Evolutionary conservation across 2,888 invertebrate genomes (phyloP), one percentile per base, ranked within the genome.

Genomic region (Abscondita cerata): DNA sequence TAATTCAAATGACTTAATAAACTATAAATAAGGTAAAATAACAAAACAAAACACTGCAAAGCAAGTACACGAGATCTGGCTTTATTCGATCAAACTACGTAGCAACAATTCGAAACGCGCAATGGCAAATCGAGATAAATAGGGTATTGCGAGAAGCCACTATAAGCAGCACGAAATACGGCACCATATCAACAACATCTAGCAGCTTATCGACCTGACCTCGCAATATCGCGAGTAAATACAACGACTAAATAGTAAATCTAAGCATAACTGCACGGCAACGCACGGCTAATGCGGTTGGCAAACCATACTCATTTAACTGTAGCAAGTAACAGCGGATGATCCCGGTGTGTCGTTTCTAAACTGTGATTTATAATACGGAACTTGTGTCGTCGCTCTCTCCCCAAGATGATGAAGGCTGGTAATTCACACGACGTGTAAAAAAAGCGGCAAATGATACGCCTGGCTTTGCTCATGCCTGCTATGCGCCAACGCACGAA

Each of bases 271-370:
- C 73, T 99, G 99, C 70, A 99, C 91, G 16, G 95, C 91, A n/a
- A 65, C 99, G 86, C 54, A 99, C 85, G 81, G 99, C 99, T 85
- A 99, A 91, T 52, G 98, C 98, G 9, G 98, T 99, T 72, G 12
- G 98, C 97, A 84, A 98, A 99, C 63, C 96, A 90, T 54, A 99
- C 96, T 97, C 95, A 83, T 99, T 99, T 71, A 98, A 88, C 80
- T 97, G 95, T 13, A 93, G 89, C 64, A 97, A 83, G 18, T 91
- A 77, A 91, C 90, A 87, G 96, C 93, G 99, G 99, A 83, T 99
- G 99, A 87, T 99, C 98, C 98, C 99, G 99, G 82, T 98, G 97
- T n/a, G 98, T 99, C 59, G 95, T 96, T 84, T 98, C 96, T 73
- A 93, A 88, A 80, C 94, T 93, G 83, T 98, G 98, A 83, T 99